A percentile compares a stretch with the other conserved stretches of the same genome.
These are phyloP conservation scores for Drosophila varians DNA, from an alignment of 1,140 invertebrate genomes.

Conservation along the genomic window DNA sequence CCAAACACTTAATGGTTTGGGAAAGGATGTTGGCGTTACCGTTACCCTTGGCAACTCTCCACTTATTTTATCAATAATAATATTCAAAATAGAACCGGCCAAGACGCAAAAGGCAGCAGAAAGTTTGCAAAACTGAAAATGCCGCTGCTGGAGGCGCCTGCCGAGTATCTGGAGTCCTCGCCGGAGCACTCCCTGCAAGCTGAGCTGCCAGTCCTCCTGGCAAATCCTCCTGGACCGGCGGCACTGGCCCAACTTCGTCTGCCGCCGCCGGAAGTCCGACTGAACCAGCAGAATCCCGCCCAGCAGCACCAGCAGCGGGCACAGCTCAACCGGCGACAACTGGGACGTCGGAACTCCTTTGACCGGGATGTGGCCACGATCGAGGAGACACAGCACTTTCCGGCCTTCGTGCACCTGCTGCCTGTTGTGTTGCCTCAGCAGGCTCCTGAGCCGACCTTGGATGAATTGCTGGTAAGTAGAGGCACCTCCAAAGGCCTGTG, in stretches of 20 bases:
- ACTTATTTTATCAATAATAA: conserved; percentile 55
- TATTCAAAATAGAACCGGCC: conserved; percentile 26
- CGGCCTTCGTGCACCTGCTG: conserved; percentile 82
- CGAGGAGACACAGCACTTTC: conserved; percentile 71
- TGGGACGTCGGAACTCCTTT: conserved; percentile 55
- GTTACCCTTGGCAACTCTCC: conserved; percentile 16
- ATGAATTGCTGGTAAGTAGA: conserved; percentile 85
- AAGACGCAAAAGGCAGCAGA: not conserved
- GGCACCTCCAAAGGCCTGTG: not conserved
- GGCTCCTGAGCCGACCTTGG: conserved; percentile 85
- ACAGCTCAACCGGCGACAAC: conserved; percentile 41
- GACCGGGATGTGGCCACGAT: conserved; percentile 64
- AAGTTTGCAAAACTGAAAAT: conserved; percentile 11
- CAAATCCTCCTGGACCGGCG: conserved; percentile 53
- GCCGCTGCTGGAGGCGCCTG: conserved; percentile 72
- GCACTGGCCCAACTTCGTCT: conserved; percentile 63
- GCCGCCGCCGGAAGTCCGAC: conserved; percentile 51
- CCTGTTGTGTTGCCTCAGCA: conserved; percentile 85
- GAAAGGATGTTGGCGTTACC: not conserved
- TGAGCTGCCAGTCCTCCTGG: conserved; percentile 57
- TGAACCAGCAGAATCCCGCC: conserved; percentile 46
- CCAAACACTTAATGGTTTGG: not conserved
- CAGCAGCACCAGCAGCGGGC: conserved; percentile 23
- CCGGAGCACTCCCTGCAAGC: conserved; percentile 70
- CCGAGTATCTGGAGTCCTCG: conserved; percentile 66